phyloP scores from a whole-genome alignment of 2,113 vertebrate genomes.

The Peromyscus maniculatus region DNA sequence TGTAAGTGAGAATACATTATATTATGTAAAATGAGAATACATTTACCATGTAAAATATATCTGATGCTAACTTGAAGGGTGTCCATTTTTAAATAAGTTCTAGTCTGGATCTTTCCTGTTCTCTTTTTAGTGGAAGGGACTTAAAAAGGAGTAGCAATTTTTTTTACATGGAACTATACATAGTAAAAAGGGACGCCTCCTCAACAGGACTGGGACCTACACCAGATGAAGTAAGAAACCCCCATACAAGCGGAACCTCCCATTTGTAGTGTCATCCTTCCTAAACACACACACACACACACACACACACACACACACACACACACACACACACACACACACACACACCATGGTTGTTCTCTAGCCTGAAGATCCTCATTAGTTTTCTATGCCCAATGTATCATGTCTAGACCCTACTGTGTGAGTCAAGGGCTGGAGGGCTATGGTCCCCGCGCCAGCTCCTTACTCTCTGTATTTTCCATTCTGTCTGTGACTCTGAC shows the following conservation, averaged over 20 bases:
- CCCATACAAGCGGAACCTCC: not conserved
- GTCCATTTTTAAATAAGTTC: constrained; percentile 41
- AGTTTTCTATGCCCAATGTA: too few species aligned
- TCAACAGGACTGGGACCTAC: not conserved
- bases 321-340: not conserved
- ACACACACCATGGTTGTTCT: not conserved
- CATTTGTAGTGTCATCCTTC: not conserved
- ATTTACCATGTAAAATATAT: not conserved
- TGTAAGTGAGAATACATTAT: not conserved
- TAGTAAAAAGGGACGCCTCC: not conserved
- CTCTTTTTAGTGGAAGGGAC: not conserved
- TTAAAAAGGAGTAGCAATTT: not conserved
- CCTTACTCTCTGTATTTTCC: not conserved
- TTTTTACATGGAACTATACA: not conserved
- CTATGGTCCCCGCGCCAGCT: not conserved
- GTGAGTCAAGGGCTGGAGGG: not conserved
- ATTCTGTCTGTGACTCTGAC: not conserved
- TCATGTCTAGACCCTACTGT: not conserved
- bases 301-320: not conserved
- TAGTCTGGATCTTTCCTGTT: not conserved
- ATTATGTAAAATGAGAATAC: constrained; percentile 9
- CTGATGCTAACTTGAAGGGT: not conserved
- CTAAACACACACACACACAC: not conserved
- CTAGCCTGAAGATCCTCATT: not conserved
- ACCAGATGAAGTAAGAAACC: not conserved